Conservation (phyloP, 2,797 vertebrate genomes). For the Sciurus carolinensis region DNA sequence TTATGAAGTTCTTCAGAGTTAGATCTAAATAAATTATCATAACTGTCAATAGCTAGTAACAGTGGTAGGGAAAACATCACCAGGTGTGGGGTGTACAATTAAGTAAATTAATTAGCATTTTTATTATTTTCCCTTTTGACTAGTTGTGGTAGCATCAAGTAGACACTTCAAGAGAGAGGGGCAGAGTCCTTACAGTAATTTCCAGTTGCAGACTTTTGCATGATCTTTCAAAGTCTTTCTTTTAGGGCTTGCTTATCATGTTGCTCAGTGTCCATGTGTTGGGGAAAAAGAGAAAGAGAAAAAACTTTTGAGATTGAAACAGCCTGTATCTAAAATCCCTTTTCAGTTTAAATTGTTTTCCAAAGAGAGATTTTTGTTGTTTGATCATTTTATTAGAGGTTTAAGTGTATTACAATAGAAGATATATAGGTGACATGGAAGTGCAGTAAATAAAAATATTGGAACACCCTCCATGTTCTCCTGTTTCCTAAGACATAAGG, state of each 20-base stretch:
- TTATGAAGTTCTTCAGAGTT: background rate
- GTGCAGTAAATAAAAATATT: background rate
- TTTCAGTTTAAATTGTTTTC: background rate
- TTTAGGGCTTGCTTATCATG: background rate
- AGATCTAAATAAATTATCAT: background rate
- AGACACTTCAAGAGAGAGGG: background rate
- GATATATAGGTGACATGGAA: background rate
- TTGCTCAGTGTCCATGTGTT: background rate
- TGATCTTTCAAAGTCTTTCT: background rate
- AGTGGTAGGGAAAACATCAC: background rate
- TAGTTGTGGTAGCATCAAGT: background rate
- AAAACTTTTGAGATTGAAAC: background rate
- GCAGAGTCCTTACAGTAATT: background rate
- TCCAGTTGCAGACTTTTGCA: background rate
- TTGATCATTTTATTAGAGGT: background rate
- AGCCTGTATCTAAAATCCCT: conserved; percentile 19
- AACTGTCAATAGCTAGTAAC: background rate
- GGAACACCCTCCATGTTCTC: background rate
- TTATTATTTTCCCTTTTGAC: background rate
- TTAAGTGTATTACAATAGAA: conserved; percentile 13
- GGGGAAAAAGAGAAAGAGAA: background rate
- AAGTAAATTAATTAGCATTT: background rate
- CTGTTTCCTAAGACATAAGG: background rate
- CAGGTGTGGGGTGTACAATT: background rate
- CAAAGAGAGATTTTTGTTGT: background rate